Evolutionary conservation across 2,113 vertebrate species (phyloP).

Genomic region (Actenoides hombroni): DNA sequence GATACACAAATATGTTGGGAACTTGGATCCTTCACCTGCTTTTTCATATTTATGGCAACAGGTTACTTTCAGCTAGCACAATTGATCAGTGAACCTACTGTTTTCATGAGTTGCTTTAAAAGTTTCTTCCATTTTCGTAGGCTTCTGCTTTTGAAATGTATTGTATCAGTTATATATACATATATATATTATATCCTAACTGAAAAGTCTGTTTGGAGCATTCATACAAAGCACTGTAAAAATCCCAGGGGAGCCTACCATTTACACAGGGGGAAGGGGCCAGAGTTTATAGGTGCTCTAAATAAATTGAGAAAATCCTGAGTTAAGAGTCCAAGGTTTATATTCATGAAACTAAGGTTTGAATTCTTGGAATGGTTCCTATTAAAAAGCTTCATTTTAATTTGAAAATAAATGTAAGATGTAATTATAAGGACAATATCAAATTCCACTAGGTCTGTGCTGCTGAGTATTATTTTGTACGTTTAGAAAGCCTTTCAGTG

Average conservation of each 20-base stretch:
- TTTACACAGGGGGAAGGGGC: background rate
- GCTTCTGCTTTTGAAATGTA: background rate
- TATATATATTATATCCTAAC: background rate
- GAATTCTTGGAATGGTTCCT: background rate
- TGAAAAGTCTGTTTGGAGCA: background rate
- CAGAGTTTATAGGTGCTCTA: background rate
- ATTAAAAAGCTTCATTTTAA: background rate
- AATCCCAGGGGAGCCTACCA: background rate
- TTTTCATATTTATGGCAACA: background rate
- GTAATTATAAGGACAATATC: background rate
- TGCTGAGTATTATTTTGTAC: background rate
- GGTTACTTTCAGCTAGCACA: background rate
- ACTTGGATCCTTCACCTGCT: background rate
- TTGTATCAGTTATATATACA: too few species aligned
- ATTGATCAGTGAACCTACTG: background rate
- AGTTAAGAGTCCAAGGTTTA: background rate
- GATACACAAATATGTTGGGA: background rate
- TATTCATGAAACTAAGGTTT: background rate
- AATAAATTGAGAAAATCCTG: background rate
- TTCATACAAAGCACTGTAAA: background rate
- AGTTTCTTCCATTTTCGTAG: background rate
- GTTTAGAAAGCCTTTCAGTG: background rate
- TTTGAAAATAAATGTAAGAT: background rate
- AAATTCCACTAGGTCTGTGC: background rate
- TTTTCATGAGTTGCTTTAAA: background rate